Evolutionary conservation across 2,888 invertebrate genomes (phyloP).

Genomic region (Rutpela maculata): DNA sequence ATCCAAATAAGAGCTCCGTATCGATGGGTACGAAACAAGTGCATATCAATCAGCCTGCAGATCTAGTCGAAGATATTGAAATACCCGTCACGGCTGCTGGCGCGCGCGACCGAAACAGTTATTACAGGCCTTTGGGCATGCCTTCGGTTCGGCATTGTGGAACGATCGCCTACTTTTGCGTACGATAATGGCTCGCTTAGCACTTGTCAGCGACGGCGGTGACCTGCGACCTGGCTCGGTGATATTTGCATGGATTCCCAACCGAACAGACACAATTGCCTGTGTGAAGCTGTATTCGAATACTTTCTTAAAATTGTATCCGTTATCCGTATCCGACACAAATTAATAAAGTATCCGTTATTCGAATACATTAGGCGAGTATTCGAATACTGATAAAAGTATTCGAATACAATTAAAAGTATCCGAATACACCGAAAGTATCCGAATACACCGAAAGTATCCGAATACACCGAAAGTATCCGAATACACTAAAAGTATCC

Average conservation of each 20-base stretch:
- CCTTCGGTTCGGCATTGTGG: conserved; percentile 4
- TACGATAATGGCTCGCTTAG: conserved; percentile 3
- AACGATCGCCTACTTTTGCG: not conserved
- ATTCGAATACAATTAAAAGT: too few species aligned
- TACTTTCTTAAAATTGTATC: too few species aligned
- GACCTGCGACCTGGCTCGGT: not conserved
- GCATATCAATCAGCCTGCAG: conserved; percentile 48
- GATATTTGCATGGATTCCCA: conserved; percentile 4
- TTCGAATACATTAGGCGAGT: too few species aligned
- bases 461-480: too few species aligned
- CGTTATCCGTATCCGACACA: too few species aligned
- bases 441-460: too few species aligned
- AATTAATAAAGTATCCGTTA: too few species aligned
- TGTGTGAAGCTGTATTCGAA: too few species aligned
- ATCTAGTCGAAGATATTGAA: conserved; percentile 43
- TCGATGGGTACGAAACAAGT: conserved; percentile 45
- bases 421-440: too few species aligned
- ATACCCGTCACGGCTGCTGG: conserved; percentile 34
- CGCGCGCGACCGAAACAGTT: not conserved
- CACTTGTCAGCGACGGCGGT: not conserved
- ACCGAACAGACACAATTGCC: too few species aligned
- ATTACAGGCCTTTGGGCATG: not conserved
- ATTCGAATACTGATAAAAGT: too few species aligned
- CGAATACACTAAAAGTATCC: too few species aligned
- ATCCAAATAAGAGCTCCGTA: conserved; percentile 14